Base-by-base conservation (phyloP, 2,797 vertebrate genomes). In the Coilia nasus region DNA sequence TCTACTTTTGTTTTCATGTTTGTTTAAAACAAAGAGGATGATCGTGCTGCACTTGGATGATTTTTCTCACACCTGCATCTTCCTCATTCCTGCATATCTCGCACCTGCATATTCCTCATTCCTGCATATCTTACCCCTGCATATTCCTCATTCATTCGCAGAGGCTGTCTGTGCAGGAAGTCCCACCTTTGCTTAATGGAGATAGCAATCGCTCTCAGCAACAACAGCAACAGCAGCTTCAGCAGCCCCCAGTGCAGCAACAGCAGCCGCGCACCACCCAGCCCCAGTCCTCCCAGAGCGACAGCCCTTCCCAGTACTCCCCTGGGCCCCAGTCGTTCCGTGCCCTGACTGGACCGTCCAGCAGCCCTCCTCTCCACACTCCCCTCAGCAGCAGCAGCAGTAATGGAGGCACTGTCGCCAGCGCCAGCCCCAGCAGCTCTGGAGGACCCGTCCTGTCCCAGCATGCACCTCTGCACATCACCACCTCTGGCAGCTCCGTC, bases 121-220 rank as follows among this genome's bases (percentile, higher is more conserved):
- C 35, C 89, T 23, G n/a, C n/a, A n/a, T n/a, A n/a, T n/a, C n/a
- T 41, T 5, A 41, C 35, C 2, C 35, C 35, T 41, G 35, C 35
- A 41, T 41, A 41, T 41, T 41, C 2, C 2, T 41, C 35, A 41
- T 41, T 41, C 35, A 83, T 1, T 87, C 88, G 84, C 90, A 97
- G 96, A 95, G 95, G 86, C 90, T 96, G 54, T 97, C 96, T 47
- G 88, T 97, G 56, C 96, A 96, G 88, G 96, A 97, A 90, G 96
- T 96, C 44, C 96, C 94, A 15, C 95, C 95, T 23, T 91, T 97
- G 82, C 89, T 95, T 81, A 97, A 97, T 1, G 96, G 96, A 35
- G 96, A 96, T 85, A 94, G 93, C 60, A 82, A 44, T 83, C 95
- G 95, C 25, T 90, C 93, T 19, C 95, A 93, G 86, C 93, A 92